phyloP scores from a whole-genome alignment of 2,888 invertebrate species.

The Abrostola tripartita region DNA sequence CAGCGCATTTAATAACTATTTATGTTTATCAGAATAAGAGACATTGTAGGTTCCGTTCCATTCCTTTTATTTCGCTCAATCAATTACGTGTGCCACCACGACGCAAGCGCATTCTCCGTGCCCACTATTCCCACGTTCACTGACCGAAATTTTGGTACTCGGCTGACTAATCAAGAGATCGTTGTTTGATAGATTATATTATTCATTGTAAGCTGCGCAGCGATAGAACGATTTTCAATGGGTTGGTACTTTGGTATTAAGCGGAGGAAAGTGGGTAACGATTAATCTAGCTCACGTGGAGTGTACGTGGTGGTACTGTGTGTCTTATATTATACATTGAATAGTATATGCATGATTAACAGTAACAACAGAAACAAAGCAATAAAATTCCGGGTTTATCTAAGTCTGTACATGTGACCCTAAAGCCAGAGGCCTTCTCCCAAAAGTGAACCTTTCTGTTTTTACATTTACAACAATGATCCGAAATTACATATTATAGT shows the following conservation, averaged over 20 bases:
- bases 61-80: slow-evolving; percentile 50
- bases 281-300: slow-evolving; percentile 36
- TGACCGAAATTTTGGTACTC: slow-evolving; percentile 69
- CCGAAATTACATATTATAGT: too few species aligned
- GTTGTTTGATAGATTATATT: slow-evolving; percentile 83
- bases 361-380: too few species aligned
- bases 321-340: slow-evolving; percentile 12
- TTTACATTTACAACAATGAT: too few species aligned
- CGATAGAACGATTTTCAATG: slow-evolving; percentile 74
- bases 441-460: too few species aligned
- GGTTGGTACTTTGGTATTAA: slow-evolving; percentile 55
- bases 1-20: background rate
- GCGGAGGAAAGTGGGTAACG: slow-evolving; percentile 59
- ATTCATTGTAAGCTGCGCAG: slow-evolving; percentile 69
- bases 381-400: too few species aligned
- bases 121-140: slow-evolving; percentile 73
- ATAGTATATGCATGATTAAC: background rate
- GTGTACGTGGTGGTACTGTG: slow-evolving; percentile 6
- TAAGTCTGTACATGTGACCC: too few species aligned
- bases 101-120: slow-evolving; percentile 50
- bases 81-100: slow-evolving; percentile 44
- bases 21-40: slow-evolving; percentile 9
- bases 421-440: too few species aligned
- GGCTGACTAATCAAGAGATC: slow-evolving; percentile 76
- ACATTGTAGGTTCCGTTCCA: slow-evolving; percentile 34